Evolutionary conservation across 2,113 vertebrate species (phyloP).

Genomic region (Entomyzon cyanotis): DNA sequence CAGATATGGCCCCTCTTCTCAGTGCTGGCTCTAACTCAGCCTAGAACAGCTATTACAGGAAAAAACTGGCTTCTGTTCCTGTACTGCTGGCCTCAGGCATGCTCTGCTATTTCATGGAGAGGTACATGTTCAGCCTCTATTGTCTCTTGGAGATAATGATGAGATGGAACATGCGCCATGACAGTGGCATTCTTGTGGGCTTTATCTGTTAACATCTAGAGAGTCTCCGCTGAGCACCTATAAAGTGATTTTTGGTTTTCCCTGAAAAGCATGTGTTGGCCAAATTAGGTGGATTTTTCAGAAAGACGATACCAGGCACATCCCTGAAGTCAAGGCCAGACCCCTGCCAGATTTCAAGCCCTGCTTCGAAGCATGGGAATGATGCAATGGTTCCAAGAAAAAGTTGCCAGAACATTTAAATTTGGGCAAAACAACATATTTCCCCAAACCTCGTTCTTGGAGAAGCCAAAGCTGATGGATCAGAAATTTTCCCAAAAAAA

Average conservation of each 20-base stretch:
- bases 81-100: not conserved
- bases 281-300: slow-evolving; percentile 34
- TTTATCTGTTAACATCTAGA: not conserved
- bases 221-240: not conserved
- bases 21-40: not conserved
- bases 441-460: slow-evolving; percentile 12
- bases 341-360: slow-evolving; percentile 24
- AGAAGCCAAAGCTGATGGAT: slow-evolving; percentile 22
- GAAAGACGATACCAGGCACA: not conserved
- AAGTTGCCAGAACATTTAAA: slow-evolving; percentile 53
- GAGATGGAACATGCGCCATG: not conserved
- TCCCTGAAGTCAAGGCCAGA: not conserved
- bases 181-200: not conserved
- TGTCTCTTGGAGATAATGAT: not conserved
- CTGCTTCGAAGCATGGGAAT: slow-evolving; percentile 29
- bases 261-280: not conserved
- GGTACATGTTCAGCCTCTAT: not conserved
- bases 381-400: slow-evolving; percentile 25
- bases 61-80: not conserved
- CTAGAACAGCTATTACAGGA: not conserved
- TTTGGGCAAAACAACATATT: slow-evolving; percentile 31
- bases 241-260: not conserved
- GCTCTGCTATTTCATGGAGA: not conserved
- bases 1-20: not conserved
- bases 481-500: not conserved